Conservation (phyloP, 1,140 invertebrate species). For the Epicauta chinensis region DNA sequence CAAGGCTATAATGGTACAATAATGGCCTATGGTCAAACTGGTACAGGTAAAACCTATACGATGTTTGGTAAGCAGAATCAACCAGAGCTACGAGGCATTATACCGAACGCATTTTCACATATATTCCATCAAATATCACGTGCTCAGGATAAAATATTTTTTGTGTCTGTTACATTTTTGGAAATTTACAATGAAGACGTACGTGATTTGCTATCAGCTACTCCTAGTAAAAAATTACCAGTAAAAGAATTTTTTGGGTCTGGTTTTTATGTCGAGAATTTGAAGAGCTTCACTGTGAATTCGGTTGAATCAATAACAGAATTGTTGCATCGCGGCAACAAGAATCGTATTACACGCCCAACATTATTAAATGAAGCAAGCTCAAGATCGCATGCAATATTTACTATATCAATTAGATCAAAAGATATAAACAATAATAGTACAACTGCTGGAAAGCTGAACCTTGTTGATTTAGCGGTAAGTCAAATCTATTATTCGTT, state of each 20-base stretch:
- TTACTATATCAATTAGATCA: conserved; percentile 95
- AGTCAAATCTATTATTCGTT: too few species aligned
- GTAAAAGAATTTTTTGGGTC: conserved; percentile 76
- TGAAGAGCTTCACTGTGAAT: conserved; percentile 78
- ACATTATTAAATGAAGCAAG: conserved; percentile 99
- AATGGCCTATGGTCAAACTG: conserved; percentile 94
- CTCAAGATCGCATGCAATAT: conserved; percentile 96
- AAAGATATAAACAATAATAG: conserved; percentile 70
- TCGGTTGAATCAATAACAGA: conserved; percentile 85
- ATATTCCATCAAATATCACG: conserved; percentile 91
- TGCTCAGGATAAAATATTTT: conserved; percentile 67
- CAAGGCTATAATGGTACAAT: conserved; percentile 95
- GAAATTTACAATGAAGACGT: conserved; percentile 97
- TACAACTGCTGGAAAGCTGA: conserved; percentile 67
- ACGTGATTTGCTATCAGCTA: conserved; percentile 82
- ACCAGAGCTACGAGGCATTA: conserved; percentile 84
- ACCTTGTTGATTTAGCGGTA: conserved; percentile 69
- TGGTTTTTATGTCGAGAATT: conserved; percentile 91
- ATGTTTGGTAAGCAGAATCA: conserved; percentile 84
- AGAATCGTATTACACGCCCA: conserved; percentile 74
- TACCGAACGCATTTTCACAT: conserved; percentile 94
- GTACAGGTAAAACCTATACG: conserved; percentile 95
- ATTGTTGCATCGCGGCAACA: conserved; percentile 84
- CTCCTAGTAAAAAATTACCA: conserved; percentile 60
- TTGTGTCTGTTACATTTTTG: conserved; percentile 88